Conservation (phyloP, 92 coral and sea anemone species). For the Muricea muricata region DNA sequence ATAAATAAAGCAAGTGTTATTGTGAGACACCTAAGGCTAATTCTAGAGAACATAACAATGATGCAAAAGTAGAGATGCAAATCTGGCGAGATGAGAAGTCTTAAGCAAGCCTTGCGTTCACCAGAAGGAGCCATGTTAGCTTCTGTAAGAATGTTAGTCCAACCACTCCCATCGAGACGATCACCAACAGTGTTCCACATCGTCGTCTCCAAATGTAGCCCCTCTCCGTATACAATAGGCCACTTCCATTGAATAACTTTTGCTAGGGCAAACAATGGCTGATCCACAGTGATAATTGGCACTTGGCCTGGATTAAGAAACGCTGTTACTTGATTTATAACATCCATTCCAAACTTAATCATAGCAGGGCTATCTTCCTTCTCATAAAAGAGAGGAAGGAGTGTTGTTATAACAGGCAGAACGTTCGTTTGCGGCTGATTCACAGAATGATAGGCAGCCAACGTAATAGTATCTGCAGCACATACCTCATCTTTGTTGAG, state of each 20-base stretch:
- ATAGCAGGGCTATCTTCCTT: too few species aligned
- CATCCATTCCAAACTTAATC: too few species aligned
- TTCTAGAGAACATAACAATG: not conserved
- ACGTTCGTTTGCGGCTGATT: not conserved
- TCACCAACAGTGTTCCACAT: too few species aligned
- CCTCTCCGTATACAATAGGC: slow-evolving; percentile 70
- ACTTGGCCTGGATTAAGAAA: too few species aligned
- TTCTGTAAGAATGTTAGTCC: slow-evolving; percentile 56
- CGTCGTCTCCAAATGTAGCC: slow-evolving; percentile 57
- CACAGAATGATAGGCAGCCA: not conserved
- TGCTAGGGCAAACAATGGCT: slow-evolving; percentile 66
- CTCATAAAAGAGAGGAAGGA: too few species aligned
- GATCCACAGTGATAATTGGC: slow-evolving; percentile 10
- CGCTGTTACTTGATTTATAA: too few species aligned
- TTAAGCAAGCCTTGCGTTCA: slow-evolving; percentile 67
- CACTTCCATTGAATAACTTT: slow-evolving; percentile 75
- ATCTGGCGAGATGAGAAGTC: slow-evolving; percentile 50
- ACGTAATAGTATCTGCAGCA: not conserved
- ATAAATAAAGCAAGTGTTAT: not conserved
- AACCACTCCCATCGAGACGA: slow-evolving; percentile 70
- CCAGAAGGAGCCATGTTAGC: slow-evolving; percentile 65
- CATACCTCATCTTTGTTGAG: not conserved
- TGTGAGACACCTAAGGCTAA: not conserved
- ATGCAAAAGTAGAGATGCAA: not conserved
- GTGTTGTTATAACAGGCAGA: not conserved